phyloP scores from a whole-genome alignment of 1,140 invertebrate genomes.

The Laupala kohalensis region DNA sequence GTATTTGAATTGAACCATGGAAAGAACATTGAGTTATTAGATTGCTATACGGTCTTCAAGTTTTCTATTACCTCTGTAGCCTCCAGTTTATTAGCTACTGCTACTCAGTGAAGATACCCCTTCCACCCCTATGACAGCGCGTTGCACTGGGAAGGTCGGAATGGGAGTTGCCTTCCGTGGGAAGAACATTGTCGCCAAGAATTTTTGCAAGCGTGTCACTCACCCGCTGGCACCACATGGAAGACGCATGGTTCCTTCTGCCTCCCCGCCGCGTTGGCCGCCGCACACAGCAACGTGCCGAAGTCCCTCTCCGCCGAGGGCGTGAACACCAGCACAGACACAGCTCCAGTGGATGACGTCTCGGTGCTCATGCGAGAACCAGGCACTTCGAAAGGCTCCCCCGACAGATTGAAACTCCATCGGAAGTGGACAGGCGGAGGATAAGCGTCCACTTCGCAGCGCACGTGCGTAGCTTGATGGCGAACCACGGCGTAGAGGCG shows the following conservation, averaged over 20 bases:
- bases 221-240: conserved; percentile 55
- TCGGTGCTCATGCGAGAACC: conserved; percentile 32
- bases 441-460: conserved; percentile 76
- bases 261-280: conserved; percentile 46
- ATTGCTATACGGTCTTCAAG: too few relatives aligned
- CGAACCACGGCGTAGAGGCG: conserved; percentile 71
- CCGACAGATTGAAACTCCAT: conserved; percentile 83
- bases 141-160: too few relatives aligned
- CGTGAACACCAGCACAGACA: conserved; percentile 47
- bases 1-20: too few relatives aligned
- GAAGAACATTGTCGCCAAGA: too few relatives aligned
- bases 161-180: too few relatives aligned
- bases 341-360: conserved; percentile 23
- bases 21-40: too few relatives aligned
- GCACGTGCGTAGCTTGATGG: conserved; percentile 62
- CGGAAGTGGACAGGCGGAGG: conserved; percentile 69
- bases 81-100: too few relatives aligned
- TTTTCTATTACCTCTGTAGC: too few relatives aligned
- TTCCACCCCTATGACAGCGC: too few relatives aligned
- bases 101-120: too few relatives aligned
- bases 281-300: conserved; percentile 56
- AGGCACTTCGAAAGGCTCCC: conserved; percentile 61
- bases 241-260: conserved; percentile 55
- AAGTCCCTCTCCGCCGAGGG: conserved; percentile 58
- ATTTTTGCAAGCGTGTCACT: too few relatives aligned